These are phyloP conservation scores for Glaucidium brasilianum DNA, from an alignment of 2,113 vertebrate genomes.

Conservation along the genomic window DNA sequence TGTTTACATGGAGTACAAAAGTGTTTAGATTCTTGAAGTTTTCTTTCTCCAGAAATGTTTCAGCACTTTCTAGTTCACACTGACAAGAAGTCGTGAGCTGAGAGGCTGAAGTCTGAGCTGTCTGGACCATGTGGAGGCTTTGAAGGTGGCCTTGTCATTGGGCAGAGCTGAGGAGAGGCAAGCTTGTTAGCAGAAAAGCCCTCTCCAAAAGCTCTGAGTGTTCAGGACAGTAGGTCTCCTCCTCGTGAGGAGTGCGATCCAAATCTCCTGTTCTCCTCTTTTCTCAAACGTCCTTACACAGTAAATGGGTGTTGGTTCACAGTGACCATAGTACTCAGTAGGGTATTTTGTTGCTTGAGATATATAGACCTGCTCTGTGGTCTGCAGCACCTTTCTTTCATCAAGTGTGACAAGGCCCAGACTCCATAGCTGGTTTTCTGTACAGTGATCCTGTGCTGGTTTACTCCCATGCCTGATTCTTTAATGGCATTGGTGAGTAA, in stretches of 20 bases:
- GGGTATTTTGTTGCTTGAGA: not conserved
- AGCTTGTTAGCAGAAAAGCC: not conserved
- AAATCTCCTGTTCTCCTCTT: accelerated
- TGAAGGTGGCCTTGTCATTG: accelerated
- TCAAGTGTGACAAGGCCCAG: not conserved
- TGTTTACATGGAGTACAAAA: not conserved
- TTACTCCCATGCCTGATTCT: not conserved
- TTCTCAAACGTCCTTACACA: accelerated
- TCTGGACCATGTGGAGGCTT: accelerated
- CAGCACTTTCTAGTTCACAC: not conserved
- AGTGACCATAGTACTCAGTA: accelerated
- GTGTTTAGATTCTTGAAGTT: not conserved
- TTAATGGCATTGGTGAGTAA: not conserved
- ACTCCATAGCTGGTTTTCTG: not conserved
- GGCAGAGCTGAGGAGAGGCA: not conserved
- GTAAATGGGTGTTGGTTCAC: not conserved
- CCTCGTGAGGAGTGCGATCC: not conserved
- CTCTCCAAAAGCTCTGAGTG: not conserved
- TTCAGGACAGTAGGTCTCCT: not conserved
- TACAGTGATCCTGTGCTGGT: not conserved
- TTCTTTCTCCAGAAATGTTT: not conserved
- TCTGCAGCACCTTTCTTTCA: not conserved
- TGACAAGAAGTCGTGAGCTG: not conserved
- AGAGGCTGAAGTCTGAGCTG: not conserved
- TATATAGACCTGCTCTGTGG: accelerated